Evolutionary conservation across 30 jellyfish, hydroid and myxozoan genomes (phyloP).

Genomic region (Cassiopea xamachana): DNA sequence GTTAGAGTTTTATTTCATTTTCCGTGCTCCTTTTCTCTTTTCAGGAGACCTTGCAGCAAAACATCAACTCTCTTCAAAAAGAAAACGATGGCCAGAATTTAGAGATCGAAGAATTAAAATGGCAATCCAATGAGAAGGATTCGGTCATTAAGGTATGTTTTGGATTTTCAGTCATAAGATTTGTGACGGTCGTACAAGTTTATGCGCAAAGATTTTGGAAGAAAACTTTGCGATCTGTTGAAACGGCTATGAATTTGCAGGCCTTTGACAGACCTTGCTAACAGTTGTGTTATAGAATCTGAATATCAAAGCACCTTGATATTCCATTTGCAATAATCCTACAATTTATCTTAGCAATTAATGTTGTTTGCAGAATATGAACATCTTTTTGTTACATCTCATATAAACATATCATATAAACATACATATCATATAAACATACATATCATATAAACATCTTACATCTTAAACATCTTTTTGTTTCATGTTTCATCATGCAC

Average conservation of each 20-base stretch:
- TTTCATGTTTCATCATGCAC: no score
- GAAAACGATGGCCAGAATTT: conserved; percentile 16
- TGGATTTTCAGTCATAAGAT: neutral
- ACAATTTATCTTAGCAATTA: no score
- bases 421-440: no score
- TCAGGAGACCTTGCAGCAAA: conserved; percentile 52
- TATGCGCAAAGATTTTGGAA: neutral
- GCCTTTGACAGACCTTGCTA: neutral
- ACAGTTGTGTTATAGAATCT: no score
- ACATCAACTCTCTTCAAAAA: conserved; percentile 9
- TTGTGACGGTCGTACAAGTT: neutral
- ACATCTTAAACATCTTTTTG: no score
- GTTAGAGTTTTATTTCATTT: neutral
- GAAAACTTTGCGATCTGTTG: neutral
- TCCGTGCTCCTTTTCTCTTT: neutral
- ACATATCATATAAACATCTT: no score
- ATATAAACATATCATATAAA: no score
- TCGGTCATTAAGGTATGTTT: conserved; percentile 16
- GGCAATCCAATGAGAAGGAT: conserved; percentile 34
- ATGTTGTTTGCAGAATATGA: no score
- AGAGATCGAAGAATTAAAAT: conserved; percentile 15
- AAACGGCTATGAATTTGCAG: neutral
- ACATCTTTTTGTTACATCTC: no score
- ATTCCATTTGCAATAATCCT: no score
- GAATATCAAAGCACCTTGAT: no score